A percentile compares a stretch with the other conserved stretches of the same genome.
These are phyloP conservation scores for Dinothrombium tinctorium DNA, from an alignment of 1,140 invertebrate genomes.

Conservation along the genomic window DNA sequence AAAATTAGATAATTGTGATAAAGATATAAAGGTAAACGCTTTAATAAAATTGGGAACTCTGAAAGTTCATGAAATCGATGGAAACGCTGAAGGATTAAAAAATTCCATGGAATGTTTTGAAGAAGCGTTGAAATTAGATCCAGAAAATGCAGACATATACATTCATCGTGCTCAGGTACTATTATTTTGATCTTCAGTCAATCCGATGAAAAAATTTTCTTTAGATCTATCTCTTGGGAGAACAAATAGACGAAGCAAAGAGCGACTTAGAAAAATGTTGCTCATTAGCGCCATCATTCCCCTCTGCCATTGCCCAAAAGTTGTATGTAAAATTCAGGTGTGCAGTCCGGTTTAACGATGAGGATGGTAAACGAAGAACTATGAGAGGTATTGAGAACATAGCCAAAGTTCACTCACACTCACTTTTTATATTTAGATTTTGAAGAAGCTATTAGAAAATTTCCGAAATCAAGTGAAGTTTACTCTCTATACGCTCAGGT, in stretches of 20 bases:
- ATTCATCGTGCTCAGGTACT: slow-evolving; percentile 44
- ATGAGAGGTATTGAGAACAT: slow-evolving; percentile 1
- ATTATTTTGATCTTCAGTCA: slow-evolving; percentile 6
- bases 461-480: slow-evolving; percentile 57
- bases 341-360: slow-evolving; percentile 13
- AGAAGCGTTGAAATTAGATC: slow-evolving; percentile 41
- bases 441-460: slow-evolving; percentile 43
- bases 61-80: slow-evolving; percentile 36
- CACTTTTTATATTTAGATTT: slow-evolving; percentile 29
- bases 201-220: slow-evolving; percentile 5
- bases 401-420: slow-evolving; percentile 1
- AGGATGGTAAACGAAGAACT: slow-evolving; percentile 6
- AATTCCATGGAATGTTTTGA: slow-evolving; percentile 43
- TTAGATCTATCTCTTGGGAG: slow-evolving; percentile 54
- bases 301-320: slow-evolving; percentile 62
- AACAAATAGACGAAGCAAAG: slow-evolving; percentile 49
- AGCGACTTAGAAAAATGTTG: slow-evolving; percentile 59
- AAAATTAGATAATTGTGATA: background rate
- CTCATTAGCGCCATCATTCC: slow-evolving; percentile 49
- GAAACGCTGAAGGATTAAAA: slow-evolving; percentile 31
- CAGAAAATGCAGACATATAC: slow-evolving; percentile 59
- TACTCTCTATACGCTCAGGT: slow-evolving; percentile 35
- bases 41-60: slow-evolving; percentile 67
- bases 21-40: slow-evolving; percentile 37
- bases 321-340: slow-evolving; percentile 56